These are phyloP conservation scores for Syrmaticus mikado DNA, from an alignment of 2,113 vertebrate genomes.

Conservation along the genomic window DNA sequence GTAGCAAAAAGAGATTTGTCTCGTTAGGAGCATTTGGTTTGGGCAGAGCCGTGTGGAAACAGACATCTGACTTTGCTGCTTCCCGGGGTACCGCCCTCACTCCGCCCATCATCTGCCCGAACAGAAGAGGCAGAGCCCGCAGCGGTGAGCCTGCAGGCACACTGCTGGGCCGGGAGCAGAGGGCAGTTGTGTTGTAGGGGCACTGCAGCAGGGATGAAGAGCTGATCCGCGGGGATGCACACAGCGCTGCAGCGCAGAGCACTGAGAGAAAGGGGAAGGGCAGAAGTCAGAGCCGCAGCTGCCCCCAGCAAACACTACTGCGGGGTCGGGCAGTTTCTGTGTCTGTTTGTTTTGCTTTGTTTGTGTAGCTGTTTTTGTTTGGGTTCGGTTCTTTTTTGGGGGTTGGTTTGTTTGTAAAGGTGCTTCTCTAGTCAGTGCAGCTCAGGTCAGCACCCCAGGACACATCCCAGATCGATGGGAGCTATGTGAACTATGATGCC, in stretches of 20 bases:
- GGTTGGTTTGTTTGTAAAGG: not conserved
- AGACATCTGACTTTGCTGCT: not conserved
- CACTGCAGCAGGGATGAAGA: too few species aligned
- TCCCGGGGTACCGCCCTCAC: not conserved
- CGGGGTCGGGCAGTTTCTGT: not conserved
- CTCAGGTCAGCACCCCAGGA: not conserved
- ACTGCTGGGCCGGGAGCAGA: too few species aligned
- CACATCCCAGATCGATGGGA: not conserved
- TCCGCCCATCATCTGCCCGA: not conserved
- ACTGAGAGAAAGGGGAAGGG: not conserved
- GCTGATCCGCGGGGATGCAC: too few species aligned
- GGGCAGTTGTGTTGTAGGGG: too few species aligned
- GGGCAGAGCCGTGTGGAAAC: not conserved
- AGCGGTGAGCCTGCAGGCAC: not conserved
- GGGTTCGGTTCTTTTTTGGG: not conserved
- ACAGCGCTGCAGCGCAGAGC: too few species aligned
- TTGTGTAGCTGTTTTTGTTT: not conserved
- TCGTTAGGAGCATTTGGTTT: not conserved
- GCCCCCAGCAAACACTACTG: not conserved
- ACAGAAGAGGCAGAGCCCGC: not conserved
- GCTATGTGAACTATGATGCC: not conserved
- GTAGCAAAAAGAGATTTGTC: not conserved
- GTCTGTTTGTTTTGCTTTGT: not conserved
- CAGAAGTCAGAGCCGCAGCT: too few species aligned
- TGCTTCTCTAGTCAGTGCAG: not conserved